Base-by-base conservation (phyloP, 2,113 vertebrate genomes). In the Paradoxurus hermaphroditus region DNA sequence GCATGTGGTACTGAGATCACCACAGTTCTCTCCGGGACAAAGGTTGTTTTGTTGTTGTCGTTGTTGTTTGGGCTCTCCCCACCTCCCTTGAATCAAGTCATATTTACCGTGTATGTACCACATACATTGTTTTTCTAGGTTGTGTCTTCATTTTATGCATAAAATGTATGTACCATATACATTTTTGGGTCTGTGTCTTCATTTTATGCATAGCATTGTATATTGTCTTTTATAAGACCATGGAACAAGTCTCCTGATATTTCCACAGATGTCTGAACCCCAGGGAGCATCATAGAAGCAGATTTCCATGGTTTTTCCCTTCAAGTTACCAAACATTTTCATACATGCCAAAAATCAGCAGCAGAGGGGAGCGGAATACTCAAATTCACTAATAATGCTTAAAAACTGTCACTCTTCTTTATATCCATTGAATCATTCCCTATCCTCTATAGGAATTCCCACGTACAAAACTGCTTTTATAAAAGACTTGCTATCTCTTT, bases 1-100 rank as follows among this genome's bases (percentile, higher is more conserved):
- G 12, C 7, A 1, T 25, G 29, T 39, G 27, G 0, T 4, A 11
- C 2, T 34, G 19, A 72, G n/a, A 63, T 10, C 7, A 1, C 13
- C 2, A 1, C 11, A 16, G 18, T 63, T 41, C 59, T 73, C 56
- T 86, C 6, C 16, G 15, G 51, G 51, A 51, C 44, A 39, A 70
- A 72, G 53, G 13, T 29, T 63, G 25, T 44, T 88, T 51, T 75
- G 0, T 46, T 59, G 34, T 9, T 85, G 21, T 9, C 79, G 21
- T 5, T 75, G 14, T 46, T 39, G 29, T 21, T 23, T 9, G 25
- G 25, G 72, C 14, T 51, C 16, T 72, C 36, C 21, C 65, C 91
- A 36, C 25, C 23, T 27, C 7, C 7, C 0, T n/a, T 75, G 39
- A 75, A 25, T 93, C n/a, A 14, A 51, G 41, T 77, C 73, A 18